Percentiles rank a stretch among this genome's conserved stretches.
These are phyloP conservation scores for Varroa destructor DNA, from an alignment of 1,140 invertebrate genomes.

Conservation along the genomic window DNA sequence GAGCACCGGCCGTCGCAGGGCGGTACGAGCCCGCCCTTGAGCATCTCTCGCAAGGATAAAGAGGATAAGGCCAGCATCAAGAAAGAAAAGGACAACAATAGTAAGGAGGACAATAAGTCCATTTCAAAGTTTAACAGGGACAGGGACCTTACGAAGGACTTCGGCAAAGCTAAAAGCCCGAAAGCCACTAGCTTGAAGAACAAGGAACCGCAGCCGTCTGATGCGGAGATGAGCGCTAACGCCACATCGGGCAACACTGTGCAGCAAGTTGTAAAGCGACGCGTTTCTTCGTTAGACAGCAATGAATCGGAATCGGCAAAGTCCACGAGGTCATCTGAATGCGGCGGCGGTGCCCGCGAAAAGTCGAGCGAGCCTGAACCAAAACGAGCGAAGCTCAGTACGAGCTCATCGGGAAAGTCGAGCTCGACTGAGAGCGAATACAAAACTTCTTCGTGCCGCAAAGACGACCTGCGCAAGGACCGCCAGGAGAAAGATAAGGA, in stretches of 20 bases:
- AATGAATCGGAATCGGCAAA: slow-evolving; percentile 42
- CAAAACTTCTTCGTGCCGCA: slow-evolving; percentile 31
- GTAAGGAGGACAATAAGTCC: slow-evolving; percentile 38
- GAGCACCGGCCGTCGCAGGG: neutral
- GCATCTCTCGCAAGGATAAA: slow-evolving; percentile 31
- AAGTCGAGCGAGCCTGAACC: slow-evolving; percentile 47
- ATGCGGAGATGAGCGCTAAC: neutral
- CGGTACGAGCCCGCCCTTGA: slow-evolving; percentile 9
- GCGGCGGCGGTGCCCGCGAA: slow-evolving; percentile 28
- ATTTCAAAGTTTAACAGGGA: slow-evolving; percentile 33
- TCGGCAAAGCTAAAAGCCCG: slow-evolving; percentile 21
- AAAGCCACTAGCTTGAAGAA: slow-evolving; percentile 15
- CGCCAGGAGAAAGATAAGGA: slow-evolving; percentile 39
- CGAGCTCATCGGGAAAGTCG: slow-evolving; percentile 31
- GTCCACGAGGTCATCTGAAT: slow-evolving; percentile 31
- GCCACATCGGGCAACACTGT: neutral
- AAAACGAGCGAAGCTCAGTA: slow-evolving; percentile 53
- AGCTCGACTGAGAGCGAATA: slow-evolving; percentile 32
- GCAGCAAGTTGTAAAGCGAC: slow-evolving; percentile 43
- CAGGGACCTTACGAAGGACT: neutral
- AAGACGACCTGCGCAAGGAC: slow-evolving; percentile 32
- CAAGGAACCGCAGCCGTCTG: slow-evolving; percentile 7
- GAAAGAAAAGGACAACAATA: slow-evolving; percentile 41
- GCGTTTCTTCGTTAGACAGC: slow-evolving; percentile 60
- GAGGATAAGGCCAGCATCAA: slow-evolving; percentile 40